These are phyloP conservation scores for Medauroidea extradentata DNA, from an alignment of 1,140 invertebrate genomes.

Conservation along the genomic window DNA sequence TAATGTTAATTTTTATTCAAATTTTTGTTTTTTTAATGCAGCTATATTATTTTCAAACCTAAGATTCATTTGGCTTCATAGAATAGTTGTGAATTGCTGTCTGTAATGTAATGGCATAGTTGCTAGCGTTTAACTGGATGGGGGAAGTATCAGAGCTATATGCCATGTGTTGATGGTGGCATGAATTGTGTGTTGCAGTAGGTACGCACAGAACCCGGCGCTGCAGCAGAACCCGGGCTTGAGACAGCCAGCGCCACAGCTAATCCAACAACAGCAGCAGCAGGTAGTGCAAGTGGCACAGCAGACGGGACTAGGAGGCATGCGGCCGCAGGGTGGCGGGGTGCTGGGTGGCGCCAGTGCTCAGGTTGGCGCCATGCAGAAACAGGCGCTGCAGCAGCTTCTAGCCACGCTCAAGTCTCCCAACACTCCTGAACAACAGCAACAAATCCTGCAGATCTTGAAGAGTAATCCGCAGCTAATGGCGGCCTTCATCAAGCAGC, in stretches of 20 bases:
- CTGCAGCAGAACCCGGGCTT: conserved; percentile 39
- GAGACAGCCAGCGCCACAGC: conserved; percentile 42
- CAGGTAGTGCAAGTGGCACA: conserved; percentile 40
- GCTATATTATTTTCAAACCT: no score
- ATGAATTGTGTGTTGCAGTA: background rate
- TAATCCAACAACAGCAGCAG: conserved; percentile 30
- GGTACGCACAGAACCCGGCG: conserved; percentile 5
- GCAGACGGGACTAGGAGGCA: conserved; percentile 30
- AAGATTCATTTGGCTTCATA: no score
- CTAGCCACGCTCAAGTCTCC: conserved; percentile 86
- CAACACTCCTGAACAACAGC: conserved; percentile 86
- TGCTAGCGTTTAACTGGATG: no score
- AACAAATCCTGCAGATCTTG: conserved; percentile 87
- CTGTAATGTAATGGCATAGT: no score
- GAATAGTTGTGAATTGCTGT: no score
- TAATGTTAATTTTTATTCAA: no score
- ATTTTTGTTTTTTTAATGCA: no score
- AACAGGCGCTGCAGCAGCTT: conserved; percentile 82
- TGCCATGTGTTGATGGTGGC: no score
- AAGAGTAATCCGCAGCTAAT: conserved; percentile 94
- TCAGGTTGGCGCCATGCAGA: conserved; percentile 47
- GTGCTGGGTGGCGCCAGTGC: conserved; percentile 24
- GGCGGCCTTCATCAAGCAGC: conserved; percentile 94
- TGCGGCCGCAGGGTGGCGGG: conserved; percentile 8
- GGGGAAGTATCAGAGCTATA: no score